Conservation (phyloP, 2,888 invertebrate species). For the Panzeria rudis region DNA sequence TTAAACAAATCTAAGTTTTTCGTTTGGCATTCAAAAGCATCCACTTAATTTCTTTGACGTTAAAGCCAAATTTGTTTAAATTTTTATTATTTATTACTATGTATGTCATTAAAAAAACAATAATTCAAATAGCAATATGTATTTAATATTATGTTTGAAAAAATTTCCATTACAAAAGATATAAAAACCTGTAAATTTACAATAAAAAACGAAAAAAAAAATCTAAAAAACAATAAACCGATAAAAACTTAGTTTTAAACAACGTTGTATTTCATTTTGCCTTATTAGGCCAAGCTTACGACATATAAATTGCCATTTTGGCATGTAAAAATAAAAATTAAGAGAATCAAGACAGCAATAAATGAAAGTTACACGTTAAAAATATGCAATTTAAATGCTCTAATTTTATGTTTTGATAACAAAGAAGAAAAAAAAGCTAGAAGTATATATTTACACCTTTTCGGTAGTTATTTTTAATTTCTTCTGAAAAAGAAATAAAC, state of each 20-base stretch:
- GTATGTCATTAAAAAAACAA: not conserved
- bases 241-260: conserved; percentile 13
- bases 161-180: conserved; percentile 1
- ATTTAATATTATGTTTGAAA: not conserved
- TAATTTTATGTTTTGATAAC: too few relatives aligned
- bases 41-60: not conserved
- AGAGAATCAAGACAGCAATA: not conserved
- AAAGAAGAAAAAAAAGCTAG: too few relatives aligned
- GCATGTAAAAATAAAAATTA: not conserved
- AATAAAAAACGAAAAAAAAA: not conserved
- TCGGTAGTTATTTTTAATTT: too few relatives aligned
- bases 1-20: not conserved
- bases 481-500: too few relatives aligned
- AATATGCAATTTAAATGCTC: not conserved
- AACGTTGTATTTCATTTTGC: not conserved
- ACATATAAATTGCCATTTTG: not conserved
- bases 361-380: not conserved
- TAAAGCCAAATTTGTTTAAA: not conserved
- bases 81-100: not conserved
- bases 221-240: not conserved
- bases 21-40: not conserved
- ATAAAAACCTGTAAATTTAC: not conserved
- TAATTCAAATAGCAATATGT: not conserved
- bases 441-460: too few relatives aligned
- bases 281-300: not conserved